Evolutionary conservation across 2,888 invertebrate species (phyloP).

Genomic region (Epinotia demarniana): DNA sequence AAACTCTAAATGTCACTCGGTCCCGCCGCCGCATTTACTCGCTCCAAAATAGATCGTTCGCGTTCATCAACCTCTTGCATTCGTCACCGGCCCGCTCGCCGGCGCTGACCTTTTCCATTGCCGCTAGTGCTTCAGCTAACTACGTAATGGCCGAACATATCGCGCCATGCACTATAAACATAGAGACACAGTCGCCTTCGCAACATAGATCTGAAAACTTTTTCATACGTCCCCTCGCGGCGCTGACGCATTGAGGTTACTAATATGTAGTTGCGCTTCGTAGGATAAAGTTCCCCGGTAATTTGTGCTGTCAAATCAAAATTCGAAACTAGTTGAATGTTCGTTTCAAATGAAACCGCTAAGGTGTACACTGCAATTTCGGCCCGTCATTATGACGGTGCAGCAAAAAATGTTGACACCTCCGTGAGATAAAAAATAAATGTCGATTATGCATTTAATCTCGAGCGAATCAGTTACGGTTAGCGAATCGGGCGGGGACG

Average conservation of each 20-base stretch:
- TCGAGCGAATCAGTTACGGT: conserved; percentile 61
- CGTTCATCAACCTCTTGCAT: conserved; percentile 83
- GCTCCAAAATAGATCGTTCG: conserved; percentile 79
- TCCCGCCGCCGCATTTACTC: conserved; percentile 78
- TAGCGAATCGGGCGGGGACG: conserved; percentile 54
- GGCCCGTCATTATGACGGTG: conserved; percentile 74
- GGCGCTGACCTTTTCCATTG: conserved; percentile 72
- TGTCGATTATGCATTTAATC: conserved; percentile 71
- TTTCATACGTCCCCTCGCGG: conserved; percentile 44
- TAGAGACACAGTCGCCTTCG: conserved; percentile 42
- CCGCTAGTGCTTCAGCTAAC: conserved; percentile 53
- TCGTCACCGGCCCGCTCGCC: conserved; percentile 69
- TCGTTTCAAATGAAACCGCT: conserved; percentile 66
- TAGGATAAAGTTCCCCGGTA: conserved; percentile 55
- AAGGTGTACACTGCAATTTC: conserved; percentile 69
- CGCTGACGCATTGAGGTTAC: conserved; percentile 52
- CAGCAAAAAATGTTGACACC: conserved; percentile 76
- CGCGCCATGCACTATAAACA: conserved; percentile 55
- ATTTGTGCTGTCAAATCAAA: conserved; percentile 76
- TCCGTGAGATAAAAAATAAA: conserved; percentile 61
- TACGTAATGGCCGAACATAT: conserved; percentile 52
- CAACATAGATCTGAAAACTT: conserved; percentile 40
- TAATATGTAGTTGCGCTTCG: conserved; percentile 51
- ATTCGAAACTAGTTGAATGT: conserved; percentile 77
- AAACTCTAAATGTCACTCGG: conserved; percentile 81